A percentile compares a stretch with the other conserved stretches of the same genome.
These are phyloP conservation scores for Coracias cyanogaster DNA, from an alignment of 2,797 vertebrate species.

Conservation along the genomic window DNA sequence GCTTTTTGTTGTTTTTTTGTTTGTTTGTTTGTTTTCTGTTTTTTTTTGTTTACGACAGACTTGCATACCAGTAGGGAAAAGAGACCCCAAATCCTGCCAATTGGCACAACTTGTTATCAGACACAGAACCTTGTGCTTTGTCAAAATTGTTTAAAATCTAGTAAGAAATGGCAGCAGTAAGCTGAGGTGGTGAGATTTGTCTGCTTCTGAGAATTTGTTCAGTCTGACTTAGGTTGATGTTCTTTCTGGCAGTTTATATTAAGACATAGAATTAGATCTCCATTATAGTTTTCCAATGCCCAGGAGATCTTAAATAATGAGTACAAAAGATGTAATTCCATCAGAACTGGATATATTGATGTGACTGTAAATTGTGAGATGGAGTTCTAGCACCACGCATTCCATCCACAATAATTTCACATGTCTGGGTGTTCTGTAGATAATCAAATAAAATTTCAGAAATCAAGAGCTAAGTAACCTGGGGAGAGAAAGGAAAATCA, in stretches of 20 bases:
- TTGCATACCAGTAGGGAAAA: fast-evolving
- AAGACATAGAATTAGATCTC: neutral
- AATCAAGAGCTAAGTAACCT: constrained; percentile 1
- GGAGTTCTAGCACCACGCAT: neutral
- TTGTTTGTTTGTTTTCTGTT: neutral
- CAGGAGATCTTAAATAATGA: neutral
- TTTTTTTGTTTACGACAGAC: neutral
- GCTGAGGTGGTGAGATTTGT: neutral
- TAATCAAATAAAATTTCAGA: neutral
- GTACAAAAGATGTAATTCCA: neutral
- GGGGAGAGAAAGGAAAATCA: neutral
- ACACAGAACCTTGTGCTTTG: neutral
- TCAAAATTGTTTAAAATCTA: neutral
- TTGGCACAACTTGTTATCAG: neutral
- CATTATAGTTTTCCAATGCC: neutral
- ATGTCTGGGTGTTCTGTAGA: neutral
- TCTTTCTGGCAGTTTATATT: neutral
- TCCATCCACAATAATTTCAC: neutral
- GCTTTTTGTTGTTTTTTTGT: too few species aligned
- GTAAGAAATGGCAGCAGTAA: neutral
- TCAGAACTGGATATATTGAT: neutral
- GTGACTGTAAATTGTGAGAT: neutral
- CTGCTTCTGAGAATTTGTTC: neutral
- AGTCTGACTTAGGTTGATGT: neutral
- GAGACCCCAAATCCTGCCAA: neutral